phyloP scores from a whole-genome alignment of 2,797 vertebrate genomes.

The Etheostoma nigrum region DNA sequence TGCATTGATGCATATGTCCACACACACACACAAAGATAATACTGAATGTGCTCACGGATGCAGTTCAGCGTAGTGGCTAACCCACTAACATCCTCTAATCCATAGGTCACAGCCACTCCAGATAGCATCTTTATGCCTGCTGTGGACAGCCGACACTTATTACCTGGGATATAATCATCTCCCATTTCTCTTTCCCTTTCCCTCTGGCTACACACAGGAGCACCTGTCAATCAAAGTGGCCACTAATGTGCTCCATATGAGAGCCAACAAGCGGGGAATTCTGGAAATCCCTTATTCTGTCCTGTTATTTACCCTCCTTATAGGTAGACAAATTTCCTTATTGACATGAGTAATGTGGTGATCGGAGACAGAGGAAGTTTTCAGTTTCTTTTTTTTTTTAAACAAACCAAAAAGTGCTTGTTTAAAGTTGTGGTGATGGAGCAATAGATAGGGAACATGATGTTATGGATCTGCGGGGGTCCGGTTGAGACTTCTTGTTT shows the following conservation, averaged over 20 bases:
- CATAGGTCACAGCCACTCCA: constrained; percentile 58
- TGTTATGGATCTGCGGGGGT: constrained; percentile 68
- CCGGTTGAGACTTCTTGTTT: constrained; percentile 78
- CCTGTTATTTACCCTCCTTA: constrained; percentile 82
- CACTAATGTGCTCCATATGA: constrained; percentile 83
- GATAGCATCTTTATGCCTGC: constrained; percentile 77
- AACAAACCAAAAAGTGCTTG: constrained; percentile 53
- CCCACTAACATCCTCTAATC: constrained; percentile 76
- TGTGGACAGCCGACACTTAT: constrained; percentile 77
- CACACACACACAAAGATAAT: constrained; percentile 1
- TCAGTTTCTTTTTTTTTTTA: constrained; percentile 39
- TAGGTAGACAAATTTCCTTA: constrained; percentile 82
- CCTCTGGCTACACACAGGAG: constrained; percentile 81
- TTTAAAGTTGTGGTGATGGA: constrained; percentile 56
- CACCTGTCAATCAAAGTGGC: constrained; percentile 83
- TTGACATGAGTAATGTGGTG: constrained; percentile 78
- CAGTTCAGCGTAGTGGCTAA: constrained; percentile 41
- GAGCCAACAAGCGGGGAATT: constrained; percentile 71
- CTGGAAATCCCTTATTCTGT: constrained; percentile 81
- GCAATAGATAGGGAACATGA: constrained; percentile 60
- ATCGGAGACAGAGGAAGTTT: constrained; percentile 59
- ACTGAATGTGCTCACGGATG: constrained; percentile 25
- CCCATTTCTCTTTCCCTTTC: constrained; percentile 73
- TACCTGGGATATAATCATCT: constrained; percentile 86
- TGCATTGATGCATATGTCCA: background rate